Evolutionary conservation across 2,113 vertebrate genomes (phyloP).

Genomic region (Indicator indicator): DNA sequence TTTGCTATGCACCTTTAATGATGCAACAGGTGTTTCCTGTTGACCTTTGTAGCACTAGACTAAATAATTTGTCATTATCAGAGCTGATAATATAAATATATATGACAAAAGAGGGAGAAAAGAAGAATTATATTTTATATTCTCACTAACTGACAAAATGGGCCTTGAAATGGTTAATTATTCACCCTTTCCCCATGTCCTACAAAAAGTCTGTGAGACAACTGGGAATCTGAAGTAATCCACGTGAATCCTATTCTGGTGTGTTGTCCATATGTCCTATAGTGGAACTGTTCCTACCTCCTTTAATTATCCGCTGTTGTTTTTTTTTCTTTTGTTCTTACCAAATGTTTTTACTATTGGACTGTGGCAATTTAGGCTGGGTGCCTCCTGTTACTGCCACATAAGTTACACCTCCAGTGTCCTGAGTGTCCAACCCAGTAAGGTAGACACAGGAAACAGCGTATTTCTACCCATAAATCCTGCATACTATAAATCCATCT

Average conservation of each 20-base stretch:
- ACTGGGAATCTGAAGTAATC: not conserved
- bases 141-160: not conserved
- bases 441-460: too few relatives aligned
- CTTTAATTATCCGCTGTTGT: accelerated
- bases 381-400: too few relatives aligned
- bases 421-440: too few relatives aligned
- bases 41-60: not conserved
- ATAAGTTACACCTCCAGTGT: too few relatives aligned
- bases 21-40: not conserved
- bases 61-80: not conserved
- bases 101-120: not conserved
- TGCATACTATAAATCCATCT: too few relatives aligned
- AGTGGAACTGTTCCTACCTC: not conserved
- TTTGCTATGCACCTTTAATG: not conserved
- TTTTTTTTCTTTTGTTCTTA: not conserved
- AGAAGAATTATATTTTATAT: too few relatives aligned
- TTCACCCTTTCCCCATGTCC: not conserved
- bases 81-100: not conserved
- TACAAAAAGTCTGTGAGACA: not conserved
- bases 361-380: too few relatives aligned
- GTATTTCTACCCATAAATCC: too few relatives aligned
- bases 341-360: not conserved
- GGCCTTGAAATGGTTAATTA: not conserved
- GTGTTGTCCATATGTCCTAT: not conserved
- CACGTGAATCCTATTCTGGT: not conserved